Evolutionary conservation across 2,797 vertebrate species (phyloP).

Genomic region (Fratercula arctica): DNA sequence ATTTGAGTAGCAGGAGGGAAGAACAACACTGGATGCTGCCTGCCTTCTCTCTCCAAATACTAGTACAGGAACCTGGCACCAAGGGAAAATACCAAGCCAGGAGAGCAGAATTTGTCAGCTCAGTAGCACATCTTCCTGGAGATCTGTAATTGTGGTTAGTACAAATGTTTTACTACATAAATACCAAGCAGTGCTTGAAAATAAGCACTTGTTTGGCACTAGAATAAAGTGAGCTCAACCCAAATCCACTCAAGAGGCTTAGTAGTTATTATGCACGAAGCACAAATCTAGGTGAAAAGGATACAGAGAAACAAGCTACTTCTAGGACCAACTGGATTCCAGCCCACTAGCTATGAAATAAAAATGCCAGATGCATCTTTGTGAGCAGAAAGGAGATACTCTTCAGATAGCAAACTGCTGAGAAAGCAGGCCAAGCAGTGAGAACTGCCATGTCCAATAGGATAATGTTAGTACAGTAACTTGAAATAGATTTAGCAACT

Average conservation of each 20-base stretch:
- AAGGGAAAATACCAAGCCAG: neutral
- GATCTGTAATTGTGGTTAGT: neutral
- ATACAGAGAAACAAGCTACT: neutral
- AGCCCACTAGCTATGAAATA: neutral
- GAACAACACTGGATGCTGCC: neutral
- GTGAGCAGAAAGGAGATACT: neutral
- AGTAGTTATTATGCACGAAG: neutral
- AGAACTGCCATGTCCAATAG: neutral
- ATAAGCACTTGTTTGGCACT: neutral
- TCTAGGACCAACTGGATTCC: neutral
- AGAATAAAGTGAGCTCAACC: neutral
- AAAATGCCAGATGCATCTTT: neutral
- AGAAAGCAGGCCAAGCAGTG: neutral
- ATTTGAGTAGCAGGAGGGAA: neutral
- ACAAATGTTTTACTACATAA: neutral
- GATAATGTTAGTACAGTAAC: neutral
- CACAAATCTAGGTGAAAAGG: neutral
- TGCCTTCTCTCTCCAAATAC: neutral
- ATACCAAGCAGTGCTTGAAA: neutral
- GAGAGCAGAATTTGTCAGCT: neutral
- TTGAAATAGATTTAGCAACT: neutral
- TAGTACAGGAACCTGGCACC: neutral
- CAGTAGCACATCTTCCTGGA: neutral
- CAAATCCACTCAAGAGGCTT: neutral
- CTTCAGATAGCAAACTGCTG: neutral